Evolutionary conservation across 2,113 vertebrate genomes (phyloP).

Genomic region (Scatophagus argus): DNA sequence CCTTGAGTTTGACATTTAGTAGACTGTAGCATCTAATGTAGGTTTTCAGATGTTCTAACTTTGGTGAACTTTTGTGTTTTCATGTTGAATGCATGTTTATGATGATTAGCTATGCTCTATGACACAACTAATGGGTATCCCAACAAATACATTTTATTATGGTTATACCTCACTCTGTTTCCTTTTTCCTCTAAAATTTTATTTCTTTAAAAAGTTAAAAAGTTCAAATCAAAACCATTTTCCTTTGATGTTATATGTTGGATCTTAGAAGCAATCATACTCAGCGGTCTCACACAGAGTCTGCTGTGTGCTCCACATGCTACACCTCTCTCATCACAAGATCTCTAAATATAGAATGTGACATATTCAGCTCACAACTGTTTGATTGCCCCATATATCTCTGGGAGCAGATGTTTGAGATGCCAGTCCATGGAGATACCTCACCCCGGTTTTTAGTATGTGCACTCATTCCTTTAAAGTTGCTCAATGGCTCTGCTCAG

Average conservation of each 20-base stretch:
- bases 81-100: too few relatives aligned
- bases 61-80: too few relatives aligned
- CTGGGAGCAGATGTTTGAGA: conserved; percentile 69
- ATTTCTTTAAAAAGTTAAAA: background rate
- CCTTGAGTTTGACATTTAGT: too few relatives aligned
- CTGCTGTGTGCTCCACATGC: conserved; percentile 23
- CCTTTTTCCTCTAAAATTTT: too few relatives aligned
- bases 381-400: conserved; percentile 55
- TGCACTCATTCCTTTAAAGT: conserved; percentile 40
- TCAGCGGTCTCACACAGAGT: conserved; percentile 22
- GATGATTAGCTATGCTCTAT: too few relatives aligned
- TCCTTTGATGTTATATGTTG: background rate
- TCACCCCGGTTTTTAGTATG: conserved; percentile 28
- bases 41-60: too few relatives aligned
- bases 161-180: too few relatives aligned
- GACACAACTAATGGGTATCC: too few relatives aligned
- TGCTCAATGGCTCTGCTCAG: background rate
- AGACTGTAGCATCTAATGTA: too few relatives aligned
- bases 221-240: background rate
- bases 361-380: conserved; percentile 67
- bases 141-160: too few relatives aligned
- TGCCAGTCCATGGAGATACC: conserved; percentile 50
- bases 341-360: conserved; percentile 69
- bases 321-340: conserved; percentile 50
- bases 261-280: conserved; percentile 12